Percentiles rank a stretch among this genome's conserved stretches.
Conservation (phyloP, 1,140 invertebrate species). For the Zaprionus capensis region DNA sequence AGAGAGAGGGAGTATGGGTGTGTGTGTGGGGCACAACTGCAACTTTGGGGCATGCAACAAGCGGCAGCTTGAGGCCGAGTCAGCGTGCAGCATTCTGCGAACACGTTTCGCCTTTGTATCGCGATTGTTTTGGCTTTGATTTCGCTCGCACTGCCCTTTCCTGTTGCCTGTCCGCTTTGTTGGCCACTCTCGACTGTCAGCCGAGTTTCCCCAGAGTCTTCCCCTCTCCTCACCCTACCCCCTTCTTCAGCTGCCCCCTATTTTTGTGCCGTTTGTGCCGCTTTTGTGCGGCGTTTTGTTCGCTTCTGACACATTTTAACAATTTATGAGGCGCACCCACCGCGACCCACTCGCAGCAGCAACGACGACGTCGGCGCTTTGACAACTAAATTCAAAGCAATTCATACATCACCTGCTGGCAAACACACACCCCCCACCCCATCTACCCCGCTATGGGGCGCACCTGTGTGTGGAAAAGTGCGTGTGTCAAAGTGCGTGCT, state of each 20-base stretch:
- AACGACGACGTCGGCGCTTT: conserved; percentile 44
- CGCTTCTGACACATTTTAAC: conserved; percentile 74
- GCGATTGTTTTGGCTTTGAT: conserved; percentile 54
- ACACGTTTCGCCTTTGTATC: conserved; percentile 45
- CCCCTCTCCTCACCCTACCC: background rate
- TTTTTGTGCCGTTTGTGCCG: conserved; percentile 9
- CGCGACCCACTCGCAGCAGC: conserved; percentile 18
- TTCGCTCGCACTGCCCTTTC: conserved; percentile 53
- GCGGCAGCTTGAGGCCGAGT: background rate
- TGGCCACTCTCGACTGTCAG: conserved; percentile 59
- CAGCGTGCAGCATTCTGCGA: conserved; percentile 25
- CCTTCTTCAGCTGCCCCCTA: background rate
- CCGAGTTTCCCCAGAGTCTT: conserved; percentile 2
- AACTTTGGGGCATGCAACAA: background rate
- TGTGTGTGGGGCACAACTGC: background rate
- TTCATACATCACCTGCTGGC: conserved; percentile 68
- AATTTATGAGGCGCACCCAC: conserved; percentile 71
- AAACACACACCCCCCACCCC: background rate
- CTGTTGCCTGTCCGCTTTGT: conserved; percentile 62
- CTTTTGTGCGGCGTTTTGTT: conserved; percentile 58
- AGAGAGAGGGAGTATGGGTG: background rate
- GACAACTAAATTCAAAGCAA: conserved; percentile 84
- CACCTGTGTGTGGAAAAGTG: conserved; percentile 70
- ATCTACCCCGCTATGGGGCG: conserved; percentile 22
- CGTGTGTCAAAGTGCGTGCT: conserved; percentile 82